Evolutionary conservation across 2,113 vertebrate species (phyloP), one percentile per base, ranked within the genome.

Genomic region (Menura novaehollandiae): DNA sequence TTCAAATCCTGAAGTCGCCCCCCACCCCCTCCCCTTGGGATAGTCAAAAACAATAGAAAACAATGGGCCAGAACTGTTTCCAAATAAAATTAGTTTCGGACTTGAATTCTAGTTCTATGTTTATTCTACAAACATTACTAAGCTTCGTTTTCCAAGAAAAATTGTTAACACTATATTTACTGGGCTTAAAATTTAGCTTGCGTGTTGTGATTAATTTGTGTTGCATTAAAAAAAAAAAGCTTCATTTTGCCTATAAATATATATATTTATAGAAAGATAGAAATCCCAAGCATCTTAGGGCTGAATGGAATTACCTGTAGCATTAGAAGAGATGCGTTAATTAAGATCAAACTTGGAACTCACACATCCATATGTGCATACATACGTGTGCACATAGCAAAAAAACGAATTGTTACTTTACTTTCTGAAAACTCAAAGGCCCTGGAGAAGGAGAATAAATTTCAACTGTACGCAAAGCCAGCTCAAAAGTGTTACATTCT

Each of bases 291-390:
- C 11, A 41, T 39, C 6, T 68, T 66, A 41, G 27, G 16, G 15
- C 27, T 52, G 26, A 75, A 52, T 46, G 9, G 27, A 81, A 37
- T 63, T 85, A 39, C 6, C 27, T 75, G 14, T 37, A 67, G 24
- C 14, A 26, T 59, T 63, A 81, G 8, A 76, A 53, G 4, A 72
- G 13, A 53, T 1, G 0, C 8, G 3, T 52, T 74, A 62, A 10
- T 63, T 46, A 56, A 46, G 32, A 56, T 62, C 21, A 89, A 28
- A 37, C 32, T 35, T 44, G 18, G 16, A 86, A 69, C 28, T 60
- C 32, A 15, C 16, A n/a, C 1, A 10, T 8, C 9, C 3, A 2
- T 39, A 13, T 12, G 9, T 39, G 37, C 12, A 27, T 11, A 37
- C 5, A 27, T 9, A 37, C 1, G 2, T 7, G 4, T 7, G 9